These are phyloP conservation scores for Cryptophagus acutangulus DNA, from an alignment of 2,888 invertebrate genomes.

Conservation along the genomic window DNA sequence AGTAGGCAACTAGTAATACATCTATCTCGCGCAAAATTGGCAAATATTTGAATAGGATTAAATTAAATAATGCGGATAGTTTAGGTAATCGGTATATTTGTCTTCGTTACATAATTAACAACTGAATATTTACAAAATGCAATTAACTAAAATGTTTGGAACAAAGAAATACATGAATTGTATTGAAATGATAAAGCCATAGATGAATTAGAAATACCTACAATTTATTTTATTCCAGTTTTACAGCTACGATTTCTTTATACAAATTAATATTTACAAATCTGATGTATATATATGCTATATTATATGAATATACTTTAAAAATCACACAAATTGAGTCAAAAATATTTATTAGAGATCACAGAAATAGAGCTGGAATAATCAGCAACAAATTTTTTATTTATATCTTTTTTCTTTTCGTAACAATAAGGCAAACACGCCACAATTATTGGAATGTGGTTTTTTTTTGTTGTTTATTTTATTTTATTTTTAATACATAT, in stretches of 20 bases:
- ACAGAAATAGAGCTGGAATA: constrained; percentile 48
- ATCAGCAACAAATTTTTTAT: constrained; percentile 29
- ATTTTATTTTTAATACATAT: no score
- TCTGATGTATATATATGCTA: constrained; percentile 26
- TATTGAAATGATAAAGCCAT: constrained; percentile 22
- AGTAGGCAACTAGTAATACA: no score
- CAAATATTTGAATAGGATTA: no score
- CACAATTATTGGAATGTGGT: constrained; percentile 33
- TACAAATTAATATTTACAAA: constrained; percentile 24
- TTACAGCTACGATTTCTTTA: constrained; percentile 10
- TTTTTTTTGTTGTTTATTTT: constrained; percentile 13
- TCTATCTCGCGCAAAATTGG: no score
- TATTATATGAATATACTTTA: constrained; percentile 24
- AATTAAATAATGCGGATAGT: no score
- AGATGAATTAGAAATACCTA: constrained; percentile 5
- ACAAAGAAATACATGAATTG: constrained; percentile 27
- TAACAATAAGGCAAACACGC: constrained; percentile 28
- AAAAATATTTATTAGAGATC: constrained; percentile 43
- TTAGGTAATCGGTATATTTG: no score
- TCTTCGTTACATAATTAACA: no score
- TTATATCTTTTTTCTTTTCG: constrained; percentile 25
- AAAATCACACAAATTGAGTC: constrained; percentile 44
- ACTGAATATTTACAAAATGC: no score
- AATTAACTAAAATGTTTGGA: constrained; percentile 17
- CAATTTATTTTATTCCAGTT: constrained; percentile 8